Conservation (phyloP, 37 sponge, comb jelly and placozoan genomes). For the Cliona cf. orientalis region DNA sequence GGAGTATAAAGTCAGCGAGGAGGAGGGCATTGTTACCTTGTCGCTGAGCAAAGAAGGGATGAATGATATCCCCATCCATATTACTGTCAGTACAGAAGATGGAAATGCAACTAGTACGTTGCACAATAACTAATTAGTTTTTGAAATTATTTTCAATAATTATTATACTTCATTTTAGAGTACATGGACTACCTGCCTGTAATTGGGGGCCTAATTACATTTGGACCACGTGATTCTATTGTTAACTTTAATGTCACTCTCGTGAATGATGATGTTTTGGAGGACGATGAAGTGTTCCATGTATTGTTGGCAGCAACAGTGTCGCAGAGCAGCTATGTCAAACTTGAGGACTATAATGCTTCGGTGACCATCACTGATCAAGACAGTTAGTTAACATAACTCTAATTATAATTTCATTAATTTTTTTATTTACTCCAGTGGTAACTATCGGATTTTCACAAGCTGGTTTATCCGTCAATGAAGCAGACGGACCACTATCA, state of each 20-base stretch:
- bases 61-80: no score
- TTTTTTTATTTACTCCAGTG: no score
- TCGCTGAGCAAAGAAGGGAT: no score
- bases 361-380: neutral
- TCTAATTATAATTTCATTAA: no score
- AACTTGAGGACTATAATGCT: neutral
- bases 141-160: no score
- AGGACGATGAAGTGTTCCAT: conserved; percentile 2
- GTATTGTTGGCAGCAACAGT: neutral
- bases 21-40: no score
- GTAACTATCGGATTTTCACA: no score
- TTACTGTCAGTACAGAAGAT: no score
- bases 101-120: neutral
- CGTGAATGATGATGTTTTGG: neutral
- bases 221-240: neutral
- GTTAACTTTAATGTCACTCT: neutral
- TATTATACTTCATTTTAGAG: neutral
- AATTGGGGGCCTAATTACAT: neutral
- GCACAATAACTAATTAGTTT: no score
- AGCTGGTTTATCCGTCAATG: no score
- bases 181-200: neutral
- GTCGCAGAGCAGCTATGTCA: no score
- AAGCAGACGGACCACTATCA: no score
- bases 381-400: conserved; percentile 9
- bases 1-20: neutral